Evolutionary conservation across 2,113 vertebrate species (phyloP), one percentile per base, ranked within the genome.

Genomic region (Lucifuga dentata): DNA sequence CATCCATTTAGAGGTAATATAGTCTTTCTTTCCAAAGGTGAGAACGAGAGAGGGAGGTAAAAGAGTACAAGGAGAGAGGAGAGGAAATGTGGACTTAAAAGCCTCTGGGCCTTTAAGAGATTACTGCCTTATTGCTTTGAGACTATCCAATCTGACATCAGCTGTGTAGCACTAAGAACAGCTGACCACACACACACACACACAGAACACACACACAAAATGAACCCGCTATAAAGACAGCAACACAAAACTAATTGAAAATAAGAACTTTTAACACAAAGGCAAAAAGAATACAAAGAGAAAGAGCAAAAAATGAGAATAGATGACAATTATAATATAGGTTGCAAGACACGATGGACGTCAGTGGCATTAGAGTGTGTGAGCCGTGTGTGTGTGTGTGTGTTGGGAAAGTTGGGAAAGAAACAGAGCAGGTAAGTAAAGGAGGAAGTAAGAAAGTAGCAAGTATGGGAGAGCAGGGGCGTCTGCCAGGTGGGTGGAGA

Each of bases 41-140:
- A 78, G 78, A 60, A 64, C 76, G 73, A 78, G 61, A 50, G 66
- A 70, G 71, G 64, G 76, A 84, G 77, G 70, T 63, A 77, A 83
- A 77, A 68, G 66, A 82, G 64, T 35, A 72, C 17, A 2, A 78
- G 56, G 49, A 61, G 58, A 68, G 70, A 76, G 62, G 73, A 78
- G 77, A 63, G 77, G 68, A 80, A 16, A 38, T 81, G 78, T 88
- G 82, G 83, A 86, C 82, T 78, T 82, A 70, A 74, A 84, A 76
- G 84, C 87, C 86, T 87, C 78, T 73, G 86, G 84, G 89, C 85
- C 80, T 89, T 85, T 69, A 86, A 87, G 80, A 86, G 82, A 91
- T 91, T 90, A 91, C 83, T 80, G 76, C 76, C 66, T 88, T 91
- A 91, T 91, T 91, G 89, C 89, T 90, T 88, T 90, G 90, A 90